Evolutionary conservation across 2,888 invertebrate species (phyloP), one percentile per base, ranked within the genome.

Genomic region (Arctia plantaginis): DNA sequence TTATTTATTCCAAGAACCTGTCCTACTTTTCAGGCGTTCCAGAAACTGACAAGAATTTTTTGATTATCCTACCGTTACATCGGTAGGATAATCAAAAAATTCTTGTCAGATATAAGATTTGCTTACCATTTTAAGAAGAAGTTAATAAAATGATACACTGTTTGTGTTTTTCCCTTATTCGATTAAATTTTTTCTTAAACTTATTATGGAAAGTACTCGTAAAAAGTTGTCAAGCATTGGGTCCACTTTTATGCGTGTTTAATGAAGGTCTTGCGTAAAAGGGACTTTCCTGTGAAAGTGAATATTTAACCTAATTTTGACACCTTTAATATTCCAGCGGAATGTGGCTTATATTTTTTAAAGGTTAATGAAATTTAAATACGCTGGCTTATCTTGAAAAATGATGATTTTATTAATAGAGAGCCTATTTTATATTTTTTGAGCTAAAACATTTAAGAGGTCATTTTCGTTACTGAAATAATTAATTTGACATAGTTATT

Each of bases 231-330:
- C 73, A 47, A 72, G 33, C 72, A 73, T 72, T 80, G 73, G 66
- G 80, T 78, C 82, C 78, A 74, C 65, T 73, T 39, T 76, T 78
- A 78, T 80, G 75, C 78, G 66, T 82, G 75, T 76, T 82, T 82
- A 84, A 84, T 84, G 76, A 76, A 69, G 67, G 70, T 59, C 33
- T 74, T 72, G 41, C 68, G 80, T 74, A 41, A 72, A 77, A 74
- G 77, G 77, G 72, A n/a, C 65, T 77, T 66, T 47, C 15, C 3
- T 35, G 3, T 44, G 27, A n/a, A n/a, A 62, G 62, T 59, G 70
- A 74, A 73, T 72, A 66, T 67, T 33, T 66, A 65, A 70, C 73
- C 72, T 80, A 80, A 80, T 84, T 73, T 72, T 77, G 72, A 44
- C 44, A 67, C 66, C 66, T 67, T 67, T 44, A 1, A 30, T 67